Conservation (phyloP, 2,797 vertebrate genomes). For the Melanotaenia boesemani region DNA sequence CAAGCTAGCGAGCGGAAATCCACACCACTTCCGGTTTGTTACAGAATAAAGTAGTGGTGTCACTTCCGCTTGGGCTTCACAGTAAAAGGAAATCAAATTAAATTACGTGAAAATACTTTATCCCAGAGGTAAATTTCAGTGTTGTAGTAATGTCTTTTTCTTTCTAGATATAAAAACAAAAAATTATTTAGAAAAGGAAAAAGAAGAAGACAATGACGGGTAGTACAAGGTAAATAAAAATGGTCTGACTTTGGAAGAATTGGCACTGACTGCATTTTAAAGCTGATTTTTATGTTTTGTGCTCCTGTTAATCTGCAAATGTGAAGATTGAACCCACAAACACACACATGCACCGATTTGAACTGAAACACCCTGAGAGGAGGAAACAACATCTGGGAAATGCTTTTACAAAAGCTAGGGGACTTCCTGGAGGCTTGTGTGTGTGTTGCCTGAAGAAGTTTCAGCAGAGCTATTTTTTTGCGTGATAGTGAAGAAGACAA, state of each 20-base stretch:
- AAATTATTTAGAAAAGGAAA: no score
- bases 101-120: no score
- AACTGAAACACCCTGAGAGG: not conserved
- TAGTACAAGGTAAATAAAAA: no score
- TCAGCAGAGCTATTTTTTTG: not conserved
- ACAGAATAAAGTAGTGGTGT: constrained; percentile 11
- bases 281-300: not conserved
- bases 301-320: not conserved
- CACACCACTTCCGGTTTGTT: constrained; percentile 28
- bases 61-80: constrained; percentile 17
- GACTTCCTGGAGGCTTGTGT: constrained; percentile 11
- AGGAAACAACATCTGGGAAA: constrained; percentile 23
- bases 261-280: no score
- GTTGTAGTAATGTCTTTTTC: no score
- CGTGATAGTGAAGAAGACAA: no score
- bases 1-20: not conserved
- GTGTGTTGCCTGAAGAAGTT: not conserved
- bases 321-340: not conserved
- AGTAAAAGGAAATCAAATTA: constrained; percentile 27
- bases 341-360: not conserved
- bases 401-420: constrained; percentile 19
- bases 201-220: no score
- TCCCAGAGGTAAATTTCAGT: no score
- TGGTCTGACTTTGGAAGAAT: no score
- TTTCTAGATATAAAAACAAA: no score